These are phyloP conservation scores for Drosophila robusta DNA, from an alignment of 2,888 invertebrate species.

Conservation along the genomic window DNA sequence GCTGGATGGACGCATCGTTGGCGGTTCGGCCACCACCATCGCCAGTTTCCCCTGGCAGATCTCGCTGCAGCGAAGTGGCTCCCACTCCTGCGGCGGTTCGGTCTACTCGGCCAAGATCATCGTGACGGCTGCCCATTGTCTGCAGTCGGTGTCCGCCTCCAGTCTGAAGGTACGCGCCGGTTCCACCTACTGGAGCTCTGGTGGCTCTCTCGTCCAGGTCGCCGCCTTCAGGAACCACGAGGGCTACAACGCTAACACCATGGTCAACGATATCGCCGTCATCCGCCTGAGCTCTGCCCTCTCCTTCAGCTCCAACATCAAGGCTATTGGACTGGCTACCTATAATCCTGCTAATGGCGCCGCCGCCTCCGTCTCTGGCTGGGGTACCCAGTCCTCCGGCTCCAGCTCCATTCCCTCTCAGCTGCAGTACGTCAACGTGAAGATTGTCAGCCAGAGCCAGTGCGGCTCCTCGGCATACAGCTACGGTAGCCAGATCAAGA, in stretches of 20 bases:
- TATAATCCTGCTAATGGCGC: slow-evolving; percentile 62
- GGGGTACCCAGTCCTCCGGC: slow-evolving; percentile 70
- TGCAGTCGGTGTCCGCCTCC: slow-evolving; percentile 63
- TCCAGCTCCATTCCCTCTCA: slow-evolving; percentile 73
- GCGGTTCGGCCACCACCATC: slow-evolving; percentile 69
- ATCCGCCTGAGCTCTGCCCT: slow-evolving; percentile 86
- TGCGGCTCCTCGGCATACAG: slow-evolving; percentile 85
- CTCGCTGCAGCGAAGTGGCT: slow-evolving; percentile 79
- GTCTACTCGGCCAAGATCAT: slow-evolving; percentile 85
- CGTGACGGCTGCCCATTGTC: slow-evolving; percentile 88
- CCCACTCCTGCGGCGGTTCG: slow-evolving; percentile 87
- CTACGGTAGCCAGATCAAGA: slow-evolving; percentile 48
- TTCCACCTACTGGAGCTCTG: slow-evolving; percentile 84
- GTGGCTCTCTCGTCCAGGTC: slow-evolving; percentile 59
- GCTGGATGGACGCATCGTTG: slow-evolving; percentile 79
- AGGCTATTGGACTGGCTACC: slow-evolving; percentile 84
- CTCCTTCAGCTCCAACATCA: slow-evolving; percentile 83
- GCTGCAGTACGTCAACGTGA: slow-evolving; percentile 85
- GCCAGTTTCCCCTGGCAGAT: slow-evolving; percentile 73
- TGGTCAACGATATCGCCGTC: slow-evolving; percentile 87
- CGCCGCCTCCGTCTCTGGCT: slow-evolving; percentile 60
- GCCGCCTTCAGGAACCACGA: slow-evolving; percentile 82
- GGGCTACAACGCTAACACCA: slow-evolving; percentile 84
- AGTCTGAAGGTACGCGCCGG: slow-evolving; percentile 85
- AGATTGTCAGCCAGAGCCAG: slow-evolving; percentile 79